phyloP scores from a whole-genome alignment of 2,797 vertebrate genomes.

The Chaunax sp. region DNA sequence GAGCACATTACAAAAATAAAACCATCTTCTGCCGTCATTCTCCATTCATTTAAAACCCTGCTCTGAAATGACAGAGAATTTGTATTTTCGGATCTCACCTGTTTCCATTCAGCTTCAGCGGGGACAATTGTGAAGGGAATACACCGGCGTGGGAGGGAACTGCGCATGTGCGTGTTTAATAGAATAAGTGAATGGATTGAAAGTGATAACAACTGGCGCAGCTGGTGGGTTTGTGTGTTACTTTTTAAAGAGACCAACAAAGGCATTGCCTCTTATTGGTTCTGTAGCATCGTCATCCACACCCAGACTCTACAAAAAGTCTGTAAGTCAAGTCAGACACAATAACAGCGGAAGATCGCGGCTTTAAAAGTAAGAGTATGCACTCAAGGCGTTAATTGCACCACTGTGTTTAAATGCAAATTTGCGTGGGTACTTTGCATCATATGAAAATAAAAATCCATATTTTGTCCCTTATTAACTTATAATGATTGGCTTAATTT shows the following conservation, averaged over 20 bases:
- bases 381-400: no score
- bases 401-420: no score
- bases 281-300: constrained; percentile 72
- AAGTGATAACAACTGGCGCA: constrained; percentile 1
- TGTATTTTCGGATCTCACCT: constrained; percentile 55
- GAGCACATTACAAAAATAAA: constrained; percentile 18
- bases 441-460: no score
- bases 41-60: constrained; percentile 28
- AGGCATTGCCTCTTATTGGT: constrained; percentile 56
- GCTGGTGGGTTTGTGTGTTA: constrained; percentile 14
- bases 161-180: constrained; percentile 39
- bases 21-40: constrained; percentile 4
- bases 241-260: constrained; percentile 61
- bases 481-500: no score
- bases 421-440: no score
- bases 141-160: not conserved
- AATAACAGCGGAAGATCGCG: not conserved
- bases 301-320: constrained; percentile 63
- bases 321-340: not conserved
- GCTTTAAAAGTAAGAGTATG: constrained; percentile 53
- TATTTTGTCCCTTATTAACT: no score
- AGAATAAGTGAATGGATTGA: constrained; percentile 6
- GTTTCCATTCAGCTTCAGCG: constrained; percentile 26
- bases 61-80: constrained; percentile 13
- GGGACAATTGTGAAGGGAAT: constrained; percentile 2